These are phyloP conservation scores for fruit fly (Drosophila melanogaster) DNA, from an alignment of 1,140 invertebrate genomes.

Conservation along the genomic window Release_6_plus_ISO1_MT NT_033779.5:8257501-8258000, in stretches of 20 bases:
- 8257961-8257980: slow-evolving; percentile 72
- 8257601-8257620: slow-evolving; percentile 29
- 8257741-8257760: too few relatives aligned
- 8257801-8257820: not conserved
- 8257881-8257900: slow-evolving; percentile 39
- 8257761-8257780: too few relatives aligned
- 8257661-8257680: not conserved
- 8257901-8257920: slow-evolving; percentile 46
- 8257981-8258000: slow-evolving; percentile 57
- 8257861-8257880: slow-evolving; percentile 24
- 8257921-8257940: slow-evolving; percentile 45
- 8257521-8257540: slow-evolving; percentile 59
- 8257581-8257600: slow-evolving; percentile 14
- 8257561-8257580: slow-evolving; percentile 48
- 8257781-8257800: not conserved
- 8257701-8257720: too few relatives aligned
- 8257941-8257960: slow-evolving; percentile 57
- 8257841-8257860: slow-evolving; percentile 2
- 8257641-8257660: slow-evolving; percentile 5
- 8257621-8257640: slow-evolving; percentile 13
- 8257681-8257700: too few relatives aligned
- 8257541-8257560: slow-evolving; percentile 54
- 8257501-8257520: slow-evolving; percentile 68
- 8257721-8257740: too few relatives aligned
- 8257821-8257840: not conserved